Conservation (phyloP, 1,140 invertebrate species). For the Cydia pomonella region DNA sequence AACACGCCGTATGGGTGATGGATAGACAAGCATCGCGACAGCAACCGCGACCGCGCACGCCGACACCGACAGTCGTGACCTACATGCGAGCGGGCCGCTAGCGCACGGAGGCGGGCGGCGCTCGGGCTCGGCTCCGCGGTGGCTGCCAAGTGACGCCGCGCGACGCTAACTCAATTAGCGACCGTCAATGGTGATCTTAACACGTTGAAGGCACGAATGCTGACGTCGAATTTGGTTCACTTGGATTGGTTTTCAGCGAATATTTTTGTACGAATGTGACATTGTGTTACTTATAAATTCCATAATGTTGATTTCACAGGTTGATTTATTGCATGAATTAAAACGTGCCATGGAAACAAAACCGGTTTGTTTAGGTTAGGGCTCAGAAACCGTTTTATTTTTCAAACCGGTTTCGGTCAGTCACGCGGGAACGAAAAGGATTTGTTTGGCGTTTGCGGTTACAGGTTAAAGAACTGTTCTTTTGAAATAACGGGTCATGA, state of each 20-base stretch:
- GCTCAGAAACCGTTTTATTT: too few relatives aligned
- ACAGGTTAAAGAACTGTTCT: too few relatives aligned
- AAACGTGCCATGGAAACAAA: too few relatives aligned
- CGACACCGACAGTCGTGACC: slow-evolving; percentile 7
- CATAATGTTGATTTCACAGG: too few relatives aligned
- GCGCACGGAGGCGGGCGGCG: neutral
- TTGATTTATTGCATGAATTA: too few relatives aligned
- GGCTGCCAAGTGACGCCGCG: slow-evolving; percentile 25
- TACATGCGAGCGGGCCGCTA: slow-evolving; percentile 1
- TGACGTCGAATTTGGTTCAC: neutral
- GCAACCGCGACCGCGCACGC: neutral
- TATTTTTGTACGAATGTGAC: neutral
- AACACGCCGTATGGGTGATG: slow-evolving; percentile 4
- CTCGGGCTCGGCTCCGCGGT: neutral
- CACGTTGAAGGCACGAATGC: slow-evolving; percentile 8
- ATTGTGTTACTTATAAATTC: neutral
- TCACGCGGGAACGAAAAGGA: too few relatives aligned
- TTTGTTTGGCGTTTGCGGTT: too few relatives aligned
- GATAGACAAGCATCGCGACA: slow-evolving; percentile 9
- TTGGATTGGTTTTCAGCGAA: neutral
- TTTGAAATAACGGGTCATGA: too few relatives aligned
- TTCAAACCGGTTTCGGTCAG: too few relatives aligned
- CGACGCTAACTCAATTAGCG: slow-evolving; percentile 32
- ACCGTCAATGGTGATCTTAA: slow-evolving; percentile 31
- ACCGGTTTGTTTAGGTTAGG: too few relatives aligned